Evolutionary conservation across 2,797 vertebrate genomes (phyloP).

Genomic region (Poeciliopsis infans): DNA sequence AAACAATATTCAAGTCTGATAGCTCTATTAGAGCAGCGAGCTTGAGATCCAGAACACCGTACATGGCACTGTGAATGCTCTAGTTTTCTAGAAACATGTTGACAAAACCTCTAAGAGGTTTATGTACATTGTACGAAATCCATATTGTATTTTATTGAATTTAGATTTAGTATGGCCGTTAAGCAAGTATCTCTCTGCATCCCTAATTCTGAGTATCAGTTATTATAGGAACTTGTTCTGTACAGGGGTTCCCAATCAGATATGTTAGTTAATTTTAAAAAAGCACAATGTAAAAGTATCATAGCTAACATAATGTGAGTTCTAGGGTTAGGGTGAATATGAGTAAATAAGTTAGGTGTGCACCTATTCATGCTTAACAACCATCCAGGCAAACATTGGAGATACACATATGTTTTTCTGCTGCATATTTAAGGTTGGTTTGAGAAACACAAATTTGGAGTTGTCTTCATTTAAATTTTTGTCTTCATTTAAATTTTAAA

Average conservation of each 20-base stretch:
- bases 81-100: neutral
- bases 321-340: too few species aligned
- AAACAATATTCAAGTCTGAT: neutral
- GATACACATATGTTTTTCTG: neutral
- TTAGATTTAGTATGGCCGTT: neutral
- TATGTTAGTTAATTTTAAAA: neutral
- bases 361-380: neutral
- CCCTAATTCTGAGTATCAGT: neutral
- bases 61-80: neutral
- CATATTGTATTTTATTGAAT: neutral
- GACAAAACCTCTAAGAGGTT: neutral
- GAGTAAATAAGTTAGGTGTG: too few species aligned
- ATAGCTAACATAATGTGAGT: neutral
- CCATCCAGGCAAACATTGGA: neutral
- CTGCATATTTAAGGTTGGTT: neutral
- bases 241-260: neutral
- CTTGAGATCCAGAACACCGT: neutral
- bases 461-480: too few species aligned
- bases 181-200: neutral
- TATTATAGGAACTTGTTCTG: neutral
- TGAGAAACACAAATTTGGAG: too few species aligned
- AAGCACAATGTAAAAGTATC: neutral
- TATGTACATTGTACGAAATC: neutral
- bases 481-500: neutral
- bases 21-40: neutral